Conservation (phyloP, 2,113 vertebrate genomes). For the Hippocampus barbouri region DNA sequence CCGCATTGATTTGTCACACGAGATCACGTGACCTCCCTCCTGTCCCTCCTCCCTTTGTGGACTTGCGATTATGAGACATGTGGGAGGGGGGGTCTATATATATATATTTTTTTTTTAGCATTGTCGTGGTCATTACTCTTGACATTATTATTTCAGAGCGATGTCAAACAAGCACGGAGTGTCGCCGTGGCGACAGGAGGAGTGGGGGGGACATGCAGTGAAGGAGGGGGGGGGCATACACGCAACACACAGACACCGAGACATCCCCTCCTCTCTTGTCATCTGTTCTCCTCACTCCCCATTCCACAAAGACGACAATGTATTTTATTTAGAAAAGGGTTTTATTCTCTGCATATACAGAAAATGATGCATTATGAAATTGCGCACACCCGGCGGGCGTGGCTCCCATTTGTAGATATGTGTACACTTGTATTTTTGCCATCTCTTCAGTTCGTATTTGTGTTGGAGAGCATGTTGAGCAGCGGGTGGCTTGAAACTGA, state of each 20-base stretch:
- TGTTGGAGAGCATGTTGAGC: conserved; percentile 58
- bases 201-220: conserved; percentile 18
- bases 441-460: conserved; percentile 68
- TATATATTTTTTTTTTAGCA: conserved; percentile 61
- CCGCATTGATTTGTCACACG: conserved; percentile 1
- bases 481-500: conserved; percentile 47
- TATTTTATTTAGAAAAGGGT: conserved; percentile 78
- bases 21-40: conserved; percentile 46
- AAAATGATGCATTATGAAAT: conserved; percentile 75
- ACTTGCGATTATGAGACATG: conserved; percentile 62
- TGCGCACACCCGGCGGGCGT: conserved; percentile 44
- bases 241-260: not conserved
- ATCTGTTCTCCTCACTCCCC: conserved; percentile 50
- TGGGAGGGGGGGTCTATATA: conserved; percentile 27
- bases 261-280: conserved; percentile 38
- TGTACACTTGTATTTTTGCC: conserved; percentile 75
- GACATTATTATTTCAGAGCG: conserved; percentile 46
- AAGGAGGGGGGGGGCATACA: conserved; percentile 23
- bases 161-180: conserved; percentile 38
- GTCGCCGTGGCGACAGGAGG: conserved; percentile 24
- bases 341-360: conserved; percentile 80
- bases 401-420: conserved; percentile 77
- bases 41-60: conserved; percentile 49
- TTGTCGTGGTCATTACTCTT: conserved; percentile 61
- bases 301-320: conserved; percentile 65